Evolutionary conservation across 2,888 invertebrate genomes (phyloP), one percentile per base, ranked within the genome.

Genomic region (Platycnemis pennipes): DNA sequence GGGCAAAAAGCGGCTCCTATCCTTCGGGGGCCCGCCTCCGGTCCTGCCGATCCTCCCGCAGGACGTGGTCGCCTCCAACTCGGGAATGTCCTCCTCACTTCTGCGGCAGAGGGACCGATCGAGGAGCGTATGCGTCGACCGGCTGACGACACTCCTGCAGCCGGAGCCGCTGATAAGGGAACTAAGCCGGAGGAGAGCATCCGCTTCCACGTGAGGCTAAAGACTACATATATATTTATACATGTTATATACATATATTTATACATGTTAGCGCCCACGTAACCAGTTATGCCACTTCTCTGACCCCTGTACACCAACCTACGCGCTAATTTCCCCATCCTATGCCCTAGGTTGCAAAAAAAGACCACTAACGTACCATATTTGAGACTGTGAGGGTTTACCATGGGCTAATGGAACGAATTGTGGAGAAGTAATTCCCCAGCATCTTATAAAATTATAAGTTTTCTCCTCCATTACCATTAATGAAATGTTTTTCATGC

Each of bases 41-140:
- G 53, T 31, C 86, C 69, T 37, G 63, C 94, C 88, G 16, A 49
- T 94, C 77, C 53, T 88, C 26, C 94, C 86, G 63, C 63, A 42
- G n/a, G 87, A 44, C 45, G 45, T 87, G 45, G 45, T 46, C 19
- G 16, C n/a, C 26, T 11, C 22, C 37, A 26, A 19, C 87, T 44
- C 22, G 42, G 42, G 63, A 0, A 26, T 42, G n/a, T 31, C 46
- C 53, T 53, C 94, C 42, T 49, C 94, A 26, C 46, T 91, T n/a
- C 91, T 94, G 31, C 94, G 94, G 56, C 95, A 96, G 94, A 95
- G 96, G 69, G 96, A 96, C 95, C 95, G 96, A 86, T 96, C 96
- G 63, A 95, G 96, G 94, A 96, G 96, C 11, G 95, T 96, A 87
- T 96, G 96, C 95, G 96, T 96, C 89, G 96, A 95, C 94, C 95